Base-by-base conservation (phyloP, 2,113 vertebrate species). In the Reinhardtius hippoglossoides region DNA sequence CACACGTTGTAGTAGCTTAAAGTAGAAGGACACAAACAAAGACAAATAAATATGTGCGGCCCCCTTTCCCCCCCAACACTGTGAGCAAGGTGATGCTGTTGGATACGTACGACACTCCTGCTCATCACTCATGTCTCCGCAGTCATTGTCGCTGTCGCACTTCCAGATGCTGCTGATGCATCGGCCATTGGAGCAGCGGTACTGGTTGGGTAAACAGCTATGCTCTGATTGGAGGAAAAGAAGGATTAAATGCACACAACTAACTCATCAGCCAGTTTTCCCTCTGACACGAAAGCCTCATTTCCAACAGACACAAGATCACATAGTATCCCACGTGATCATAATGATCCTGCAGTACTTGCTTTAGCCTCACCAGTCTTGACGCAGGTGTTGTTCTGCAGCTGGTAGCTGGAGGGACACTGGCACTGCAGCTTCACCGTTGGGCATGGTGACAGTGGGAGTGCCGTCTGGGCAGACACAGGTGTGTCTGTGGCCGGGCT, bases 81-180 rank as follows among this genome's bases (percentile, higher is more conserved):
- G 1, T 7, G 18, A 40, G 40, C 10, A n/a, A 8, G 40, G 40
- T 2, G 15, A 9, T 0, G 9, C 1, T 0, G 13, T 6, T 1
- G n/a, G 58, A 48, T 18, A 95, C 97, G 97, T 81, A 98, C 97
- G 98, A 90, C 98, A 99, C 84, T 97, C 95, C 67, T 91, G 95
- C 86, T 99, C 98, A 0, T 99, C 98, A 0, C 97, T 99, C 96
- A 97, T 97, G 93, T 99, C 98, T 4, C 97, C 97, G 0, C 98
- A 99, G 95, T 99, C 98, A 0, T 99, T 97, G 90, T 99, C 97
- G 0, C 96, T 96, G 90, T 99, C 98, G 7, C 98, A 99, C 85
- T 96, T 96, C 98, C 98, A 99, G 78, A 99, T 98, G 94, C 95
- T 97, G 93, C 95, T 98, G 90, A 99, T 98, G 91, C 98, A 99